Evolutionary conservation across 2,888 invertebrate genomes (phyloP).

Genomic region (Polydrusus pterygomalis): DNA sequence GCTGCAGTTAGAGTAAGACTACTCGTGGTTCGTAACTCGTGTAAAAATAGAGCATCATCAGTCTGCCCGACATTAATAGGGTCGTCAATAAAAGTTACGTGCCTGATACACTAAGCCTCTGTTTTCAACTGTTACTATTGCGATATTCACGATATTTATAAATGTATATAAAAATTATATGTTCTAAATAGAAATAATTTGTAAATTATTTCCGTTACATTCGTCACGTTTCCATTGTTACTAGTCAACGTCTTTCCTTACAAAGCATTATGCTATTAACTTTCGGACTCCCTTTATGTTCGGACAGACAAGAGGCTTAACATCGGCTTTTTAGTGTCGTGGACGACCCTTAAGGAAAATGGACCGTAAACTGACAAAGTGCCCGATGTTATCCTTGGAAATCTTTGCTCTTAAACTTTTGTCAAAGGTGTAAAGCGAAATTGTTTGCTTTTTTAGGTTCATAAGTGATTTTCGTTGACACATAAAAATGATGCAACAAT

Average conservation of each 20-base stretch:
- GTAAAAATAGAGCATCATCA: too few species aligned
- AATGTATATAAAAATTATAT: not conserved
- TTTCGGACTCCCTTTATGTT: conserved; percentile 24
- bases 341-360: conserved; percentile 42
- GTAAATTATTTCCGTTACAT: conserved; percentile 1
- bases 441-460: conserved; percentile 1
- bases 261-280: conserved; percentile 26
- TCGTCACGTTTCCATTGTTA: conserved; percentile 11
- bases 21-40: too few species aligned
- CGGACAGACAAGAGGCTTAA: conserved; percentile 23
- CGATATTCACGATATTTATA: too few species aligned
- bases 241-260: conserved; percentile 6
- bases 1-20: too few species aligned
- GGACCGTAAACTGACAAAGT: conserved; percentile 47
- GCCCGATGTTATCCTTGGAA: conserved; percentile 31
- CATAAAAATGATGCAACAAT: not conserved
- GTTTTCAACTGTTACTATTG: too few species aligned
- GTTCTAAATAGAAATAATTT: not conserved
- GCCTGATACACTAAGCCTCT: too few species aligned
- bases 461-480: not conserved
- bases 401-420: conserved; percentile 33
- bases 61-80: too few species aligned
- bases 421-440: conserved; percentile 27
- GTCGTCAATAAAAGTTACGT: too few species aligned
- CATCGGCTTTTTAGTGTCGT: conserved; percentile 36